Evolutionary conservation across 2,797 vertebrate species (phyloP).

Genomic region (Ispidina picta): DNA sequence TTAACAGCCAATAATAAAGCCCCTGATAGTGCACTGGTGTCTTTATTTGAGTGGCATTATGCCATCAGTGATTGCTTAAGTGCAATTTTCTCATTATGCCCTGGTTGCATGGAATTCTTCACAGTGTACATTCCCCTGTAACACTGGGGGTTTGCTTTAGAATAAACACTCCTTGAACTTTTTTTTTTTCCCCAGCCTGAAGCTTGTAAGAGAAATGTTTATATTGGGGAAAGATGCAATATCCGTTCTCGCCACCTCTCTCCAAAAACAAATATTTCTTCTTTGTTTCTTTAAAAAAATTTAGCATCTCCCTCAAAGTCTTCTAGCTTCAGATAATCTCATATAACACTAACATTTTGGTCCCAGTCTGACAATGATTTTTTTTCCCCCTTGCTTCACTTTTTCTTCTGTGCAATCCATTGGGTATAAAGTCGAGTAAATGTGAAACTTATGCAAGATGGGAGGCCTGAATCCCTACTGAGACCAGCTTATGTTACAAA

Average conservation of each 20-base stretch:
- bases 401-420: background rate
- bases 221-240: background rate
- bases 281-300: background rate
- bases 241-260: background rate
- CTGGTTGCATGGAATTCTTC: background rate
- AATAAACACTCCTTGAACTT: background rate
- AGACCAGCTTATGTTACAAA: slow-evolving; percentile 19
- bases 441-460: background rate
- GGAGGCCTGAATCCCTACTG: slow-evolving; percentile 11
- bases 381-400: background rate
- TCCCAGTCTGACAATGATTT: background rate
- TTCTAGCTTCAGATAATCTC: background rate
- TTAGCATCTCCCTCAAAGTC: background rate
- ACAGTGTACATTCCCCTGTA: background rate
- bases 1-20: background rate
- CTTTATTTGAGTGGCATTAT: background rate
- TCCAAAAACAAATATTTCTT: background rate
- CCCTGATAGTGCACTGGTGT: background rate
- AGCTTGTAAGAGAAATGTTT: background rate
- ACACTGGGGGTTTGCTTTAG: background rate
- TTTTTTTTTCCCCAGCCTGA: background rate
- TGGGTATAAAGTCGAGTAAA: background rate
- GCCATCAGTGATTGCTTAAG: background rate
- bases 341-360: background rate
- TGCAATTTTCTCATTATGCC: background rate